Evolutionary conservation across 2,797 vertebrate genomes (phyloP).

Genomic region (Ciconia nigra): DNA sequence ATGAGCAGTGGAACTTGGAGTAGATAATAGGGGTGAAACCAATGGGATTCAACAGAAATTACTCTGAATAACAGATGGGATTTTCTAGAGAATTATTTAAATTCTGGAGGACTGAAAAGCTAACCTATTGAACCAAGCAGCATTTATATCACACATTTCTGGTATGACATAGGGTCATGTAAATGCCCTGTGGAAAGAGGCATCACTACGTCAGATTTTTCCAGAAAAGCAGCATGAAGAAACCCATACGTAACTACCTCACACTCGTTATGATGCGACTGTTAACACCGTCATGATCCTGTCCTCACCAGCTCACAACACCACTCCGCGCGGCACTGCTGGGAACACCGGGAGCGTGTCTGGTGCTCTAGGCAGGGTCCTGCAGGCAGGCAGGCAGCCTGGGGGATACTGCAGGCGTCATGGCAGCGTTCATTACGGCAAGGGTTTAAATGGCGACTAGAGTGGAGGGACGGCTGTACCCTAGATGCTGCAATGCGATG

Average conservation of each 20-base stretch:
- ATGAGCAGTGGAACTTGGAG: slow-evolving; percentile 15
- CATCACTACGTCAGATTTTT: not conserved
- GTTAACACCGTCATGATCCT: not conserved
- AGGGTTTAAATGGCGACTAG: not conserved
- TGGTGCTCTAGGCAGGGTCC: accelerated
- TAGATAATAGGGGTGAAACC: slow-evolving; percentile 8
- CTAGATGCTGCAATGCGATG: not conserved
- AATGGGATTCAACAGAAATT: slow-evolving; percentile 11
- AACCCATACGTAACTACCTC: not conserved
- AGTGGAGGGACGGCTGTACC: not conserved
- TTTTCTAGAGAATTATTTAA: slow-evolving; percentile 29
- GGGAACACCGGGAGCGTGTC: not conserved
- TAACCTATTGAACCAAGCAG: slow-evolving; percentile 13
- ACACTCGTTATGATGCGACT: not conserved
- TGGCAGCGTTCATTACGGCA: not conserved
- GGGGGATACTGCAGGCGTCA: not conserved
- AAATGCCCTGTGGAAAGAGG: not conserved
- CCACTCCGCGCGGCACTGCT: not conserved
- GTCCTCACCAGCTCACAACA: not conserved
- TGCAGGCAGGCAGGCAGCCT: not conserved
- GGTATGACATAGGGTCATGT: not conserved
- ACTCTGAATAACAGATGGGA: slow-evolving; percentile 5
- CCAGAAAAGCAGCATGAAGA: not conserved
- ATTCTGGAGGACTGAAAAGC: slow-evolving; percentile 3
- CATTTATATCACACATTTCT: not conserved